Conservation (phyloP, 2,888 invertebrate species). For the Troilus luridus region DNA sequence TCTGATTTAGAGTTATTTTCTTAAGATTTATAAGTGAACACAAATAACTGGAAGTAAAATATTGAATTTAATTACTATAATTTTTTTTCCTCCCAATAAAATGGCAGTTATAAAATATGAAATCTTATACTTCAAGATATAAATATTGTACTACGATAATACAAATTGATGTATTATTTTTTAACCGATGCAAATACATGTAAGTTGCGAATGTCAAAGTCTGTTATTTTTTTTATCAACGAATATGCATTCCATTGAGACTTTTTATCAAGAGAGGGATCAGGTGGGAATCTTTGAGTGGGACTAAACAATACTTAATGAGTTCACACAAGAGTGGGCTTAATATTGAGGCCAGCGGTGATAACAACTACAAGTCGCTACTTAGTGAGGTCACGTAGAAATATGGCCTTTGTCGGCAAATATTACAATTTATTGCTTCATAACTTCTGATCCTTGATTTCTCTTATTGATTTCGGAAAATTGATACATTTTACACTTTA, state of each 20-base stretch:
- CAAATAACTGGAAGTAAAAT: no score
- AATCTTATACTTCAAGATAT: no score
- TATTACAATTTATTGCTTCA: neutral
- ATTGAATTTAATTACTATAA: no score
- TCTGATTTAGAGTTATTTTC: no score
- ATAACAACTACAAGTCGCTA: neutral
- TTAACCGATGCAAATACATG: neutral
- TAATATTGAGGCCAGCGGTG: constrained; percentile 4
- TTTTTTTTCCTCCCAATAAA: no score
- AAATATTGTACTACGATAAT: no score
- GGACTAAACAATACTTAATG: neutral
- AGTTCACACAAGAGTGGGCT: neutral
- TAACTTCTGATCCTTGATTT: neutral
- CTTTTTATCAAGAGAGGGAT: neutral
- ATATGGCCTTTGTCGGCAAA: neutral
- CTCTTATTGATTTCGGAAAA: no score
- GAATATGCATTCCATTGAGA: neutral
- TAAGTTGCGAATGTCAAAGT: neutral
- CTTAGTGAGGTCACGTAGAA: neutral
- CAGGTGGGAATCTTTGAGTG: neutral
- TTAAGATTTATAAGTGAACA: no score
- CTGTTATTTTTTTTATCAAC: neutral
- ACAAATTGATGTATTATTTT: no score
- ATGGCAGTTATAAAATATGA: neutral
- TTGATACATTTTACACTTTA: no score